Evolutionary conservation across 2,888 invertebrate genomes (phyloP).

Genomic region (Microctonus brassicae): DNA sequence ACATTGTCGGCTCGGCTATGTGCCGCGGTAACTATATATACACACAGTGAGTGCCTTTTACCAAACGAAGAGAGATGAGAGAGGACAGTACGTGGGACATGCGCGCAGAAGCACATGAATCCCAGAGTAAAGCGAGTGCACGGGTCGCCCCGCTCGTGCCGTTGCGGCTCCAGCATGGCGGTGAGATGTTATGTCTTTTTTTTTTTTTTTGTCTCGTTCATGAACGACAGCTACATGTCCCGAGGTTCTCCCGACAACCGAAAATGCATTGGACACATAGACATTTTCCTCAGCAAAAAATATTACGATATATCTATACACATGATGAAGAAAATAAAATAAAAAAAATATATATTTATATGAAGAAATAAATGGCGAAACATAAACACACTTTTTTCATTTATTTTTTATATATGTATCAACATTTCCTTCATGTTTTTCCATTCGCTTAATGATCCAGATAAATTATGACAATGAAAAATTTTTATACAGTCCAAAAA

Average conservation of each 20-base stretch:
- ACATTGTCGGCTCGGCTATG: background rate
- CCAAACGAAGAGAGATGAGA: slow-evolving; percentile 4
- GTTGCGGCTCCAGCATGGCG: slow-evolving; percentile 46
- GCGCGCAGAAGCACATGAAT: slow-evolving; percentile 27
- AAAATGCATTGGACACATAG: slow-evolving; percentile 26
- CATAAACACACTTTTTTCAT: background rate
- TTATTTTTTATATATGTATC: no score
- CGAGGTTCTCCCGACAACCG: slow-evolving; percentile 15
- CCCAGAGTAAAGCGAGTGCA: slow-evolving; percentile 5
- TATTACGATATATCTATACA: background rate
- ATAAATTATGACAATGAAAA: no score
- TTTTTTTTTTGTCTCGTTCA: background rate
- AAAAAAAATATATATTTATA: slow-evolving; percentile 1
- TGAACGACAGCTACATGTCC: slow-evolving; percentile 15
- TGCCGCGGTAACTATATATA: no score
- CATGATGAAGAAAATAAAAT: slow-evolving; percentile 3
- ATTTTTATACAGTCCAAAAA: no score
- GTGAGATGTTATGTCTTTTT: slow-evolving; percentile 41
- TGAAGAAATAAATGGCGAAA: background rate
- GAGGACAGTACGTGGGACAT: background rate
- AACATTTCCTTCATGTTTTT: no score
- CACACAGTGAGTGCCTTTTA: no score
- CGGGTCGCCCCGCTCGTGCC: slow-evolving; percentile 42
- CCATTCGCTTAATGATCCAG: no score
- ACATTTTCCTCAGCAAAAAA: slow-evolving; percentile 16